Evolutionary conservation across 2,113 vertebrate genomes (phyloP).

Genomic region (Oncorhynchus nerka): DNA sequence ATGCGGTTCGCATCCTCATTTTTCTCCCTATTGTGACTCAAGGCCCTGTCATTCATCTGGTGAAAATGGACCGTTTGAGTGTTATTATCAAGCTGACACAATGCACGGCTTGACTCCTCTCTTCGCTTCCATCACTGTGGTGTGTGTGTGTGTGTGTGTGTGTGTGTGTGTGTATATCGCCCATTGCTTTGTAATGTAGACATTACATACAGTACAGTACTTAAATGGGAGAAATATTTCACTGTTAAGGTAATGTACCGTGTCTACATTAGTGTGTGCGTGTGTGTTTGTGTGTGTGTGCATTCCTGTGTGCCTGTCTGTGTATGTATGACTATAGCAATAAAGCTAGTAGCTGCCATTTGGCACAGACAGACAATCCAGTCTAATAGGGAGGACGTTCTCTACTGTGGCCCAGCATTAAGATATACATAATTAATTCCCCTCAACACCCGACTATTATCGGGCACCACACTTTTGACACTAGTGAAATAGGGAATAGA

Average conservation of each 20-base stretch:
- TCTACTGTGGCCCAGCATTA: constrained; percentile 44
- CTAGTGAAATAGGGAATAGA: too few relatives aligned
- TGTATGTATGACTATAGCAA: constrained; percentile 26
- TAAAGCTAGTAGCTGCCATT: constrained; percentile 44
- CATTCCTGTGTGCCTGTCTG: background rate
- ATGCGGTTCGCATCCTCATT: background rate
- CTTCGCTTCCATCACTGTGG: background rate
- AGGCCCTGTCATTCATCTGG: background rate
- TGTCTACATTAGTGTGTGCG: background rate
- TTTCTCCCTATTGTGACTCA: background rate
- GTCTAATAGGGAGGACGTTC: constrained; percentile 53
- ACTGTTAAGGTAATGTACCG: too few relatives aligned
- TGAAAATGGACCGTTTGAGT: background rate
- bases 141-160: background rate
- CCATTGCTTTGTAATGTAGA: too few relatives aligned
- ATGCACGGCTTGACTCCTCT: background rate
- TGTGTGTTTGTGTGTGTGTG: background rate
- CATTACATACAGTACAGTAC: too few relatives aligned
- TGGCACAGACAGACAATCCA: constrained; percentile 51
- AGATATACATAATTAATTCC: constrained; percentile 70
- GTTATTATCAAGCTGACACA: background rate
- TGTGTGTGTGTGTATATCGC: background rate
- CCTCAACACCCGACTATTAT: constrained; percentile 55
- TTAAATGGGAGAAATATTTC: too few relatives aligned
- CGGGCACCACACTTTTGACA: constrained; percentile 12